These are phyloP conservation scores for Hipposideros armiger DNA, from an alignment of 2,113 vertebrate genomes.

Conservation along the genomic window DNA sequence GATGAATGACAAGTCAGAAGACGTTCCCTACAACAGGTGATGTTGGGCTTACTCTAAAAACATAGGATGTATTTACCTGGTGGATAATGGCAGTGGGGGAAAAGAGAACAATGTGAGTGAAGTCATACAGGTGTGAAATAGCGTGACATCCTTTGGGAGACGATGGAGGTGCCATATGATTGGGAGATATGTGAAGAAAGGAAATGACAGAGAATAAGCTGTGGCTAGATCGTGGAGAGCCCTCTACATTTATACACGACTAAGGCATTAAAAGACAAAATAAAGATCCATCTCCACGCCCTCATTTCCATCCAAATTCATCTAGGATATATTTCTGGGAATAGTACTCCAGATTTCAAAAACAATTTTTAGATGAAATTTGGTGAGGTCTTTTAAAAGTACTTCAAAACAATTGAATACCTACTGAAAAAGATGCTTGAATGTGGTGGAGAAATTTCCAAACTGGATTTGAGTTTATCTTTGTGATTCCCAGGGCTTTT, in stretches of 20 bases:
- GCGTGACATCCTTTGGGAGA: neutral
- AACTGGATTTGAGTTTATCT: neutral
- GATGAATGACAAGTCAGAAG: neutral
- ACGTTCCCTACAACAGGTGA: neutral
- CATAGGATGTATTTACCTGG: neutral
- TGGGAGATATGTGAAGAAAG: neutral
- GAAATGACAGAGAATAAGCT: neutral
- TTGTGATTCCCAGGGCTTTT: neutral
- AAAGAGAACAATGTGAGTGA: neutral
- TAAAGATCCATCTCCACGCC: neutral
- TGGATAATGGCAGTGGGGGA: neutral
- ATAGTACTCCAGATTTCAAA: neutral
- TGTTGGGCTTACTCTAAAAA: neutral
- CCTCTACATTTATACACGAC: neutral
- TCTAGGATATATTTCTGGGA: neutral
- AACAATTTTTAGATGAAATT: conserved; percentile 36
- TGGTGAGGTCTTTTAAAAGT: neutral
- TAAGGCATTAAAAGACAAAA: neutral
- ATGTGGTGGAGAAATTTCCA: neutral
- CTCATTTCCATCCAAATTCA: neutral
- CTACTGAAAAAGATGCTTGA: neutral
- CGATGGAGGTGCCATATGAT: neutral
- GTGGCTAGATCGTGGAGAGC: neutral
- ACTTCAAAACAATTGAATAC: neutral
- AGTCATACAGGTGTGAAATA: neutral